Percentiles rank a stretch among this genome's conserved stretches.
Conservation (phyloP, 2,797 vertebrate species). For the Dermochelys coriacea region DNA sequence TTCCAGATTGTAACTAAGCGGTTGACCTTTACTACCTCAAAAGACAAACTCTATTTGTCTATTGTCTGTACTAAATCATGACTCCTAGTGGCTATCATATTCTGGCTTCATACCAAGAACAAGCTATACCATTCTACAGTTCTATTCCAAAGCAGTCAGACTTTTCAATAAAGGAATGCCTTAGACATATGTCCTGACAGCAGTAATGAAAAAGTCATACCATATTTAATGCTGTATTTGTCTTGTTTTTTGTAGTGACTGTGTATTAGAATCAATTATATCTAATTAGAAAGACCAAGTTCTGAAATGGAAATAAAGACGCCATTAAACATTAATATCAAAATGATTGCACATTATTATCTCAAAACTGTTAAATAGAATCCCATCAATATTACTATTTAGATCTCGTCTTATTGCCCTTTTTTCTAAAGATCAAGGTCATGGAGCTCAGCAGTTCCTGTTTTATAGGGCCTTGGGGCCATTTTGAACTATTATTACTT, state of each 20-base stretch:
- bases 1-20: neutral
- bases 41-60: constrained; percentile 36
- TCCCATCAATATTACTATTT: constrained; percentile 47
- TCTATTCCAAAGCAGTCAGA: constrained; percentile 25
- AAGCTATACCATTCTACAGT: neutral
- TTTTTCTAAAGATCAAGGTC: constrained; percentile 79
- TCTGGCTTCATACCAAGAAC: constrained; percentile 19
- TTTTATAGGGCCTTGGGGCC: constrained; percentile 71
- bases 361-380: constrained; percentile 23
- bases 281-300: constrained; percentile 62
- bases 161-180: constrained; percentile 39
- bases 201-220: constrained; percentile 69
- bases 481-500: constrained; percentile 68
- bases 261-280: constrained; percentile 53
- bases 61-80: constrained; percentile 11
- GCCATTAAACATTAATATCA: constrained; percentile 30
- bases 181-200: constrained; percentile 70
- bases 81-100: neutral
- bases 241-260: constrained; percentile 60
- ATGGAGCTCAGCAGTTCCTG: constrained; percentile 59
- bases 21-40: constrained; percentile 14
- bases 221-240: constrained; percentile 56
- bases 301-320: constrained; percentile 33
- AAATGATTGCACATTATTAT: constrained; percentile 10
- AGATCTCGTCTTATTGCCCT: constrained; percentile 58